Conservation (phyloP, 2,888 invertebrate genomes). For the Rhodophaea formosa region DNA sequence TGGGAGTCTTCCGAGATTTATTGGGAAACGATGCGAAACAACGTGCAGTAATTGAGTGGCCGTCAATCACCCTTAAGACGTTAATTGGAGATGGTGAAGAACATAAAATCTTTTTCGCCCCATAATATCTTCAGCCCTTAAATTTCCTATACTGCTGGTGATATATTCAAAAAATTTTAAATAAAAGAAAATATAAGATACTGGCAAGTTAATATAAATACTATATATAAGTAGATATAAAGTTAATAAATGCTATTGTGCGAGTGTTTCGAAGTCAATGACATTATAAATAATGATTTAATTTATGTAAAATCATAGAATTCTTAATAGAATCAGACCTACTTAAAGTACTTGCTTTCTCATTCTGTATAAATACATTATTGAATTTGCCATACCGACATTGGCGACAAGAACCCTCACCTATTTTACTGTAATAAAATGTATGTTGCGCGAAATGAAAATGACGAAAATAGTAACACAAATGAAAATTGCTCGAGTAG, state of each 20-base stretch:
- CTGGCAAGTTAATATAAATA: too few species aligned
- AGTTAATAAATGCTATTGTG: too few species aligned
- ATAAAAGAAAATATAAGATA: too few species aligned
- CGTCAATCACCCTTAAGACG: constrained; percentile 9
- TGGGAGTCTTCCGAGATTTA: constrained; percentile 1
- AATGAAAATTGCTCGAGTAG: neutral
- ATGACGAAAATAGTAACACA: neutral
- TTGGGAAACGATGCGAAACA: constrained; percentile 1
- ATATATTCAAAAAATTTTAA: neutral
- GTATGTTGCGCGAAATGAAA: neutral
- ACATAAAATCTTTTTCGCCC: neutral
- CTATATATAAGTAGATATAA: too few species aligned
- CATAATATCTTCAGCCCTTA: neutral
- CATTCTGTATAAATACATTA: neutral
- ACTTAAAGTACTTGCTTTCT: too few species aligned
- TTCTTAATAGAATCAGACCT: too few species aligned
- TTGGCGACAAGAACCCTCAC: neutral
- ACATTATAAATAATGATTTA: too few species aligned
- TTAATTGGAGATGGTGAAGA: constrained; percentile 8
- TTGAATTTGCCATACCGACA: neutral
- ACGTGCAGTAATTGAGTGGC: constrained; percentile 8
- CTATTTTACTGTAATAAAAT: neutral
- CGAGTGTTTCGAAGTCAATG: too few species aligned
- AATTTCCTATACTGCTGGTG: neutral
- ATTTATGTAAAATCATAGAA: too few species aligned